Percentiles rank a stretch among this genome's conserved stretches.
These are phyloP conservation scores for Ceyx cyanopectus DNA, from an alignment of 2,113 vertebrate genomes.

Conservation along the genomic window DNA sequence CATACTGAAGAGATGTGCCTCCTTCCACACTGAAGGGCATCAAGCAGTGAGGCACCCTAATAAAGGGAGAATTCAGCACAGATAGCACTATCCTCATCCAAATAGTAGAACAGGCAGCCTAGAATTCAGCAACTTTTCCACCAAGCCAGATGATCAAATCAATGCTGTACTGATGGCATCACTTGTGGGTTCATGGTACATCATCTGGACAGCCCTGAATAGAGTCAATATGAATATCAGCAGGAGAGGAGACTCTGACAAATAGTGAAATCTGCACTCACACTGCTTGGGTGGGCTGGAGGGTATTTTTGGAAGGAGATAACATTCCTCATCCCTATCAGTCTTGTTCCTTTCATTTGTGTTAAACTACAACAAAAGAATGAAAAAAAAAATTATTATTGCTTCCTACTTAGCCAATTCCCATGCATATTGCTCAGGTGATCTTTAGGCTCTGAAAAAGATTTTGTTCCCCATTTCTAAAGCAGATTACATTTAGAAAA, in stretches of 20 bases:
- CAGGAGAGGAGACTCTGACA: background rate
- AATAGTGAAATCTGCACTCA: background rate
- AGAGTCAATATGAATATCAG: fast-evolving
- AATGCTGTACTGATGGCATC: background rate
- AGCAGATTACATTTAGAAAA: background rate
- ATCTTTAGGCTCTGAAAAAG: background rate
- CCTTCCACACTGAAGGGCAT: background rate
- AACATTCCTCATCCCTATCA: background rate
- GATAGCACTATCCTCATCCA: background rate
- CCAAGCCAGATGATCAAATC: background rate
- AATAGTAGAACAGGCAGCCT: background rate
- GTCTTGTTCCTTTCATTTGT: background rate
- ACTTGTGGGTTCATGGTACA: background rate
- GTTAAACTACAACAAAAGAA: background rate
- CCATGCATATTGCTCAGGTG: background rate
- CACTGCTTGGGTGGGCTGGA: background rate
- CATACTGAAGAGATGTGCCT: background rate
- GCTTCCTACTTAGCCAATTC: background rate
- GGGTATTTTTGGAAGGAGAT: background rate
- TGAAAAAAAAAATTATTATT: background rate
- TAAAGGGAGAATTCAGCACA: background rate
- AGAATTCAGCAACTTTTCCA: background rate
- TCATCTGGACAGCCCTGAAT: background rate
- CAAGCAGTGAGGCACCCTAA: background rate
- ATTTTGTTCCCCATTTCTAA: background rate